Evolutionary conservation across 2,888 invertebrate genomes (phyloP).

Genomic region (Hoplodrina ambigua): DNA sequence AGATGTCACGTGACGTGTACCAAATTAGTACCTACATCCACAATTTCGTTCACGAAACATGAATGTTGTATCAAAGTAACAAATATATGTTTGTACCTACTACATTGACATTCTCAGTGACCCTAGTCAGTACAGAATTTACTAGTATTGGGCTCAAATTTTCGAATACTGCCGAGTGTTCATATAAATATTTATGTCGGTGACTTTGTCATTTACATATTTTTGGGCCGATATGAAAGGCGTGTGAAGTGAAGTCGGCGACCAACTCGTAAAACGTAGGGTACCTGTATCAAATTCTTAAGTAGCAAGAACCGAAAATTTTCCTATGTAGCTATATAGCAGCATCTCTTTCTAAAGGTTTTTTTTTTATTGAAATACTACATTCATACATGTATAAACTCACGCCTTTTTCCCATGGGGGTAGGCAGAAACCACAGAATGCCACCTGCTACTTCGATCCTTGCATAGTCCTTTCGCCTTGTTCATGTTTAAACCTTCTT

Average conservation of each 20-base stretch:
- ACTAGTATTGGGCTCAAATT: conserved; percentile 45
- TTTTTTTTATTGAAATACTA: background rate
- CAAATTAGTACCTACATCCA: conserved; percentile 28
- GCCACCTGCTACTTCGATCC: too few species aligned
- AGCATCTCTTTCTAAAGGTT: background rate
- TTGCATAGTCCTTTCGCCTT: too few species aligned
- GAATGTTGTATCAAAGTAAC: conserved; percentile 45
- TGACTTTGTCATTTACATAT: conserved; percentile 59
- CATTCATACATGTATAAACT: too few species aligned
- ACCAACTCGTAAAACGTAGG: conserved; percentile 47
- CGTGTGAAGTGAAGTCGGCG: conserved; percentile 40
- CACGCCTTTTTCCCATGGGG: too few species aligned
- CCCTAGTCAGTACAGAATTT: conserved; percentile 36
- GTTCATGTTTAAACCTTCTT: too few species aligned
- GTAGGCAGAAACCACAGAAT: too few species aligned
- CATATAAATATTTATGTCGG: conserved; percentile 59
- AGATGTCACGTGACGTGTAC: conserved; percentile 19
- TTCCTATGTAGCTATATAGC: conserved; percentile 1
- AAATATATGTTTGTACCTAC: conserved; percentile 15
- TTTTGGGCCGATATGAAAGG: conserved; percentile 49
- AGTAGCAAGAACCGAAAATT: conserved; percentile 21
- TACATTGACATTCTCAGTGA: conserved; percentile 41
- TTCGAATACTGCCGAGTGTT: conserved; percentile 55
- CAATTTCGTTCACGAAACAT: conserved; percentile 27
- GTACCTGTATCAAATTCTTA: conserved; percentile 36